Percentiles rank a stretch among this genome's conserved stretches.
phyloP scores from a whole-genome alignment of 2,888 invertebrate genomes.

The Podotricha telesiphe region DNA sequence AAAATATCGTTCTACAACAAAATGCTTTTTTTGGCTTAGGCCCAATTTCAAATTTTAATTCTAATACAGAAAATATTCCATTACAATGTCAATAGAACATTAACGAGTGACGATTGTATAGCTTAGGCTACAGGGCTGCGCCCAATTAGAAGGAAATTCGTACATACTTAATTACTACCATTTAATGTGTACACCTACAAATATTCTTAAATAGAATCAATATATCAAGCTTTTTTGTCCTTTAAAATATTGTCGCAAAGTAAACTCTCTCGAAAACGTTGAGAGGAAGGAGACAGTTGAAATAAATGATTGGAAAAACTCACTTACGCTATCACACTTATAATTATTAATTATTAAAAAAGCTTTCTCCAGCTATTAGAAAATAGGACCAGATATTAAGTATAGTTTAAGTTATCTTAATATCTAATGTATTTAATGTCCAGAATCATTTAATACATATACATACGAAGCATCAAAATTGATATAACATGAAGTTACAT shows the following conservation, averaged over 20 bases:
- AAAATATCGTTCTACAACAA: not conserved
- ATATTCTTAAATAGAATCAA: not conserved
- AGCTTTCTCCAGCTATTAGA: not conserved
- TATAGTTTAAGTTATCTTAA: not conserved
- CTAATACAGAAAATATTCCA: not conserved
- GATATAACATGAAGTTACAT: not conserved
- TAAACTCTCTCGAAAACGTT: not conserved
- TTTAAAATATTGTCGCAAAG: not conserved
- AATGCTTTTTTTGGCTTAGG: not conserved
- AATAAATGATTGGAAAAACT: not conserved
- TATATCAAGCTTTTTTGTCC: not conserved
- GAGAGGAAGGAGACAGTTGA: not conserved
- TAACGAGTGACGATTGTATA: constrained; percentile 4
- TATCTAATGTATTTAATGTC: no score
- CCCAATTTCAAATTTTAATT: not conserved
- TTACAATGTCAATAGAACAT: constrained; percentile 18
- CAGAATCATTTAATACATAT: no score
- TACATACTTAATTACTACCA: not conserved
- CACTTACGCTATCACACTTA: not conserved
- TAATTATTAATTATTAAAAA: constrained; percentile 1
- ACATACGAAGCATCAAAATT: not conserved
- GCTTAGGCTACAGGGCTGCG: constrained; percentile 11
- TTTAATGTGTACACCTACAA: not conserved
- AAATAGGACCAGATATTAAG: not conserved
- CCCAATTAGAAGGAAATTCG: constrained; percentile 10